Evolutionary conservation across 2,888 invertebrate genomes (phyloP), one percentile per base, ranked within the genome.

Genomic region (Acanthosoma haemorrhoidale): DNA sequence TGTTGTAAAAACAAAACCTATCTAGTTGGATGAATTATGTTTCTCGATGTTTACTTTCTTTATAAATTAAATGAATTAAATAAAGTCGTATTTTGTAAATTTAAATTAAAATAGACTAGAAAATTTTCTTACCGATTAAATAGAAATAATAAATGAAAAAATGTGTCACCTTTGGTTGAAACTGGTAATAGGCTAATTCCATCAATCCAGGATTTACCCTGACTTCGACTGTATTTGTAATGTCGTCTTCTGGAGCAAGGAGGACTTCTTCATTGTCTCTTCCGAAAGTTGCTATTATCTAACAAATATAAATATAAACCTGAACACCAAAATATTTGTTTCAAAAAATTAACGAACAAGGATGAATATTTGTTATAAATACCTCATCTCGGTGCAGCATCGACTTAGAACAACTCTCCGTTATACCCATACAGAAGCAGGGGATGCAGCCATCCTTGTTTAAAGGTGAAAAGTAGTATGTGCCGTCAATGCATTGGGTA

Each of bases 381-480:
- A 87, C 87, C 81, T 85, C 84, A 74, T 86, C 87, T 69, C 93
- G 85, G 73, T 88, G 88, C 81, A 87, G 86, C 69, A 84, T 85
- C 64, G 94, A 94, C 77, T 94, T 92, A 69, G 84, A 84, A 79
- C 98, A 98, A 74, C 87, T 85, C 36, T 84, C 82, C 0, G 92
- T 88, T 38, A 95, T 86, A 2, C 96, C 97, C 83, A 93, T 92
- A 80, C 98, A 98, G 91, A 97, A 98, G 81, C 98, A 98, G 69
- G 87, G 84, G 68, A 96, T 90, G 80, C 98, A 99, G 51, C 98
- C 98, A 75, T 90, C 88, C 75, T 88, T 86, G 77, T 91, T 90
- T 72, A 86, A 86, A 16, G 84, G 80, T 69, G 91, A 89, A 72
- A 97, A 83, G 79, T 89, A 88, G 87, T 94, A 98, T 1, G 94